Evolutionary conservation across 2,113 vertebrate species (phyloP), one percentile per base, ranked within the genome.

Genomic region (Cairina moschata): DNA sequence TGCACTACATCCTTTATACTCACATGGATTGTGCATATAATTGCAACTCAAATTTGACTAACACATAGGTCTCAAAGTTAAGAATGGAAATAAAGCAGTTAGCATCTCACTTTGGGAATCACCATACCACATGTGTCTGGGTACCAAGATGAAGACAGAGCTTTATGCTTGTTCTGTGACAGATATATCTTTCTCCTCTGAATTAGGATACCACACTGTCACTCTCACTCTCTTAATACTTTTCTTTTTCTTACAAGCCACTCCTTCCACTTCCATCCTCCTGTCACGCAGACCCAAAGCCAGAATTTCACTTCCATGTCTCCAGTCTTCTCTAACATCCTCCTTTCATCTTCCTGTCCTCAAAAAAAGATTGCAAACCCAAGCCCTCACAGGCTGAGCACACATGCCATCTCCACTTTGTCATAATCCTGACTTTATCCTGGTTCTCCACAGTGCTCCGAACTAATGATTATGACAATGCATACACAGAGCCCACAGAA

Each of bases 251-350:
- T 59, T 17, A 52, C 7, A 44, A 83, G n/a, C 6, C n/a, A 74
- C 3, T 13, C 17, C 7, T 71, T 66, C 34, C 56, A 40, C 18
- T n/a, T 75, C 38, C 20, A n/a, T 22, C 29, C 42, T 62, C 44
- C n/a, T 32, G 9, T 36, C 2, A 32, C 0, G 0, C 7, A 9
- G 11, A 4, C 2, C 12, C 29, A 29, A 34, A 59, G 62, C 7
- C 26, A 79, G 17, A 56, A 65, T 38, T 17, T 65, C 44, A 48
- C 2, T 56, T 85, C 40, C 32, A 56, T 1, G 11, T 29, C 22
- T 34, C 65, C 54, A 54, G 11, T 5, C 42, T 46, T 65, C 32
- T 73, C 0, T 0, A 52, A 58, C 7, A 32, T 2, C 25, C 65
- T 32, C 32, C 26, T 44, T 60, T 36, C 21, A 50, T 20, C 60